Evolutionary conservation across 1,140 invertebrate genomes (phyloP).

Genomic region (Drosophila biarmipes): DNA sequence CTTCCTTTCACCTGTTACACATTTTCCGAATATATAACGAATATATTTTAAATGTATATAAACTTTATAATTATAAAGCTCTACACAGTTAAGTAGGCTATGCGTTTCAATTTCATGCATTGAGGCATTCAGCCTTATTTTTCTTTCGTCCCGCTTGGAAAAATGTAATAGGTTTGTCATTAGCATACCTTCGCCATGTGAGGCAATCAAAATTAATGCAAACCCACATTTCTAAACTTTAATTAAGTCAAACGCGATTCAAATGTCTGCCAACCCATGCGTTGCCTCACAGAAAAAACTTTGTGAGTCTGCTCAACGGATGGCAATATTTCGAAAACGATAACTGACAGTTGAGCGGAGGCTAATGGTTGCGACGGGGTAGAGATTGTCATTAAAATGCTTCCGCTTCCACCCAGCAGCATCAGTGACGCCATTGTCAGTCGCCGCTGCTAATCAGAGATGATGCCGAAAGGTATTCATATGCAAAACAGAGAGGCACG

Average conservation of each 20-base stretch:
- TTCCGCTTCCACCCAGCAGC: constrained; percentile 47
- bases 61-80: too few species aligned
- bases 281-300: constrained; percentile 30
- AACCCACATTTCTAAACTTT: constrained; percentile 57
- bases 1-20: too few species aligned
- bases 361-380: constrained; percentile 14
- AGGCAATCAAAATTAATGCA: constrained; percentile 70
- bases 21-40: too few species aligned
- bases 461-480: constrained; percentile 74
- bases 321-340: constrained; percentile 77
- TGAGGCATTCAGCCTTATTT: background rate
- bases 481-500: constrained; percentile 63
- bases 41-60: too few species aligned
- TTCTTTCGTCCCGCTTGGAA: constrained; percentile 2
- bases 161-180: constrained; percentile 51
- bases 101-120: too few species aligned
- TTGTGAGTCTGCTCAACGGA: background rate
- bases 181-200: constrained; percentile 57
- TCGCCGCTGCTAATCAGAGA: constrained; percentile 74
- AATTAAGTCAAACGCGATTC: constrained; percentile 54
- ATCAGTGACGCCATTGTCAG: constrained; percentile 61
- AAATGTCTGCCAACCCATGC: constrained; percentile 61
- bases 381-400: constrained; percentile 74
- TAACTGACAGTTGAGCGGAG: constrained; percentile 59
- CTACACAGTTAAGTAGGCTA: too few species aligned